Percentiles rank a stretch among this genome's conserved stretches.
phyloP scores from a whole-genome alignment of 2,113 vertebrate species.

The Phylloscopus whistleri region DNA sequence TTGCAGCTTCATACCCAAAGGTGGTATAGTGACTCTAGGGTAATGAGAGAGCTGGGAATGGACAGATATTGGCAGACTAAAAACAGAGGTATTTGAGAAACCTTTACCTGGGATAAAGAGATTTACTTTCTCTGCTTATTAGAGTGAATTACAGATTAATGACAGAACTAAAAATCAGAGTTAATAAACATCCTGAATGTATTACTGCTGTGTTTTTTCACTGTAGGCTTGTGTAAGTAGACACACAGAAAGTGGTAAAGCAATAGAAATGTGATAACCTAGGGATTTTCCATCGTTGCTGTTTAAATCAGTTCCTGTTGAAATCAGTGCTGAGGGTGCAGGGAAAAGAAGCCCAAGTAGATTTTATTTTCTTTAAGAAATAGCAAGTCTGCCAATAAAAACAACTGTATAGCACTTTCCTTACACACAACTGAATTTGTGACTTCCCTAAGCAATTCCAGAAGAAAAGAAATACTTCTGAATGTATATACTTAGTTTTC shows the following conservation, averaged over 20 bases:
- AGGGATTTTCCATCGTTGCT: not conserved
- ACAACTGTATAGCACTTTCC: not conserved
- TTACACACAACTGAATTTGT: not conserved
- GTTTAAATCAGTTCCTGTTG: not conserved
- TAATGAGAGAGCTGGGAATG: not conserved
- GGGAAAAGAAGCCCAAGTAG: not conserved
- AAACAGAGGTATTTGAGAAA: not conserved
- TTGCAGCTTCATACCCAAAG: not conserved
- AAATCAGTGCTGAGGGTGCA: not conserved
- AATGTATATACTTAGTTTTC: not conserved
- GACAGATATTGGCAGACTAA: not conserved
- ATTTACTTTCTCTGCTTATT: not conserved
- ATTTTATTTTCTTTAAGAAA: not conserved
- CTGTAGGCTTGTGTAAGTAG: not conserved
- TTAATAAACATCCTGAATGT: not conserved
- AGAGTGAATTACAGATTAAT: not conserved
- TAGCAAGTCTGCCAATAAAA: not conserved
- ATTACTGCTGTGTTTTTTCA: not conserved
- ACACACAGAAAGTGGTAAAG: not conserved
- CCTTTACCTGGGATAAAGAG: not conserved
- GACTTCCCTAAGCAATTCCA: not conserved
- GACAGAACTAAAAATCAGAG: not conserved
- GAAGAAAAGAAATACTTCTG: not conserved
- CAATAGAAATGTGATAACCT: not conserved
- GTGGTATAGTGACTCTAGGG: not conserved